Base-by-base conservation (phyloP, 2,797 vertebrate species). In the Sardinella longiceps region DNA sequence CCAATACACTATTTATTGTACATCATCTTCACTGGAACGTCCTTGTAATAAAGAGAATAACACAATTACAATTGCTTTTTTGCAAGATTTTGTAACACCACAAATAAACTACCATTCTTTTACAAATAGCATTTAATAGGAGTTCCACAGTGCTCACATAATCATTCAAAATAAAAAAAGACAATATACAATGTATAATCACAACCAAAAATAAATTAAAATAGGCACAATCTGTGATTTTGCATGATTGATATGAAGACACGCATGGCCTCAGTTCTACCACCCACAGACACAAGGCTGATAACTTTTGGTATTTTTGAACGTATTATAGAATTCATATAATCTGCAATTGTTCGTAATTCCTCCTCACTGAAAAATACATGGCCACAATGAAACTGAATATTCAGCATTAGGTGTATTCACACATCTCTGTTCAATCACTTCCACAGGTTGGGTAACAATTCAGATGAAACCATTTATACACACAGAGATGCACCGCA, bases 41-140 rank as follows among this genome's bases (percentile, higher is more conserved):
- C 30, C 15, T 37, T 77, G 70, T 37, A 39, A 6, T 77, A 39
- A 77, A 77, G 20, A 39, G 15, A 39, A 39, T 77, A 37, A 39
- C 33, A 77, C 37, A 48, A 10, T 14, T 39, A 18, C 20, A 5
- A 39, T 39, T 33, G 30, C 15, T 2, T 53, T 53, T 66, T 66
- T 66, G 30, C 28, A 30, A 10, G 33, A 77, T 39, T 23, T 77
- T 39, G 37, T 77, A 39, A 43, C 14, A 23, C 15, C 23, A 23
- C 33, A 39, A 77, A 43, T 77, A 43, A 77, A 43, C 70, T 43
- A 90, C 89, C 90, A 88, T 89, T 88, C 70, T 86, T 94, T 90
- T 92, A 94, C 93, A 95, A 93, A 94, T 92, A 90, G 85, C 88
- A 88, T 91, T 90, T 88, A 91, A 88, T 88, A 90, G 84, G 82